Evolutionary conservation across 2,797 vertebrate species (phyloP), one percentile per base, ranked within the genome.

Genomic region (Channallabes apus): DNA sequence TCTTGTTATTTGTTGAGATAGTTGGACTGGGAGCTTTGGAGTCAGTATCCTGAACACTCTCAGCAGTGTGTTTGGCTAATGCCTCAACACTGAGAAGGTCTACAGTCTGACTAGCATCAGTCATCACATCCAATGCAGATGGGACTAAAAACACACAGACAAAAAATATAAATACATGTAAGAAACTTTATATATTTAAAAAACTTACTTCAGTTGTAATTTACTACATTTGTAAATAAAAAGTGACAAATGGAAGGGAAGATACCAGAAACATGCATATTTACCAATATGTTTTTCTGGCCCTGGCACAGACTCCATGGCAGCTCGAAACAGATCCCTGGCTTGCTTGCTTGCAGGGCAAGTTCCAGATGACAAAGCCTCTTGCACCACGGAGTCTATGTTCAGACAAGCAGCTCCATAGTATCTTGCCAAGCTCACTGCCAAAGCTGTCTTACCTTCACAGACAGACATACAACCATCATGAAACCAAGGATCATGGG

Each of bases 321-420:
- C 92, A 20, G 95, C 95, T 71, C 92, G 65, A 90, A 95, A 96
- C 7, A 97, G 92, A 18, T 96, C 93, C 46, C 94, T 92, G 29
- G 96, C 96, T 0, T 54, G 90, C 67, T 93, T 87, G 32, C 95
- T 95, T 0, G 93, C 88, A 0, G 29, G 24, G n/a, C 92, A 96
- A 80, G 68, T 90, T 17, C 95, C 92, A 0, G 93, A 92, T 0
- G 88, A 90, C 54, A 99, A 85, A 22, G 94, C 95, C 65, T 97
- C 95, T 83, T 92, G 89, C 59, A 99, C 92, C 62, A 97, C 85
- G 0, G 92, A 59, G 29, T 99, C 96, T 0, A 99, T 87, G 85
- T 84, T 95, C 84, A 99, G 86, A 89, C 93, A 94, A 0, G 91
- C 92, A 0, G 91, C 94, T 0, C 85, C 91, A 0, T 99, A 99